Conservation (phyloP, 1,140 invertebrate genomes). For the Nylanderia fulva region DNA sequence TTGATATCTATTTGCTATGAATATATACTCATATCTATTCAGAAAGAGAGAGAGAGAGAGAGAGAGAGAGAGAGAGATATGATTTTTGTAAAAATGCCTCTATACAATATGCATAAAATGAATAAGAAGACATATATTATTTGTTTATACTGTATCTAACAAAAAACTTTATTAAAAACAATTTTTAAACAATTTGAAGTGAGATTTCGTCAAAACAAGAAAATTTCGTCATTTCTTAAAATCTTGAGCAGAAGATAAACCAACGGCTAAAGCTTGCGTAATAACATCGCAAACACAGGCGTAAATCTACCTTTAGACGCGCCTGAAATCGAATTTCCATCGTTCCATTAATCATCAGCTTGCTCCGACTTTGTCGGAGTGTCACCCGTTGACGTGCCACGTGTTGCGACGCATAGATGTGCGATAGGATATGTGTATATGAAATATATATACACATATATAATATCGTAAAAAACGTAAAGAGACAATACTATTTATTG, state of each 20-base stretch:
- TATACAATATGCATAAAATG: background rate
- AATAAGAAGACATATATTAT: background rate
- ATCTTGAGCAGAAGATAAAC: conserved; percentile 2
- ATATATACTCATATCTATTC: background rate
- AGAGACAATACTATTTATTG: conserved; percentile 18
- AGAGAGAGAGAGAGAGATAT: background rate
- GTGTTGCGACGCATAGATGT: background rate
- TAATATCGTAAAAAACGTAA: too few species aligned
- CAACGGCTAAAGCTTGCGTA: background rate
- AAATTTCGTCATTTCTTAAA: background rate
- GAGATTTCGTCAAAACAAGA: background rate
- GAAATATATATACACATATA: too few species aligned
- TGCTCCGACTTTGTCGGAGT: background rate
- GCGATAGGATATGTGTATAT: background rate
- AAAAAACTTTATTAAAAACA: background rate
- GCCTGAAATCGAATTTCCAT: conserved; percentile 34
- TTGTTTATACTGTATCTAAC: background rate
- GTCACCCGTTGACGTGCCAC: background rate
- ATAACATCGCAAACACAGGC: background rate
- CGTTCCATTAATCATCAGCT: conserved; percentile 35
- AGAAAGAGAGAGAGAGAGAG: background rate
- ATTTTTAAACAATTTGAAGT: background rate
- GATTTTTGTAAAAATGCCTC: background rate
- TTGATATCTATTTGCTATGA: background rate
- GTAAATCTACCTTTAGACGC: conserved; percentile 8